Percentiles rank a stretch among this genome's conserved stretches.
These are phyloP conservation scores for Mirounga angustirostris DNA, from an alignment of 2,113 vertebrate species.

Conservation along the genomic window DNA sequence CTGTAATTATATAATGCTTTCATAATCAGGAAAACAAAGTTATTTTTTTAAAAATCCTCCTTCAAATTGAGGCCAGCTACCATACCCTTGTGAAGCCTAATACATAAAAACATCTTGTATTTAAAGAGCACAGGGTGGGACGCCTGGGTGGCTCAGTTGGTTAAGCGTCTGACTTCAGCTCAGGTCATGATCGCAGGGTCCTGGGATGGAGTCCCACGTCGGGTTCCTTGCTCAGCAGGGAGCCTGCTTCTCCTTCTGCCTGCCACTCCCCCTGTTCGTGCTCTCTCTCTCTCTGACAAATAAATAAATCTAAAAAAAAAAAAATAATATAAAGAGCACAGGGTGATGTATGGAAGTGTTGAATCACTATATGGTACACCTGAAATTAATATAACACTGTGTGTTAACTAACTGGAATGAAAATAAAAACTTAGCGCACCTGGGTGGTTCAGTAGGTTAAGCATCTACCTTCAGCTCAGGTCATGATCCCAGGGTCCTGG, in stretches of 20 bases:
- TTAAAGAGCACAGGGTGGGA: neutral
- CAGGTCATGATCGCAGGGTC: neutral
- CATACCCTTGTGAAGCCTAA: constrained; percentile 47
- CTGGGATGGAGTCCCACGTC: neutral
- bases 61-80: constrained; percentile 27
- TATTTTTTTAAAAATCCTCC: neutral
- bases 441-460: no score
- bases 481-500: no score
- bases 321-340: neutral
- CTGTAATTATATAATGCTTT: constrained; percentile 49
- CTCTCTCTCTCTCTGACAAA: neutral
- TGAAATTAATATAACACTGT: neutral
- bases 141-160: neutral
- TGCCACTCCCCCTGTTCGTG: neutral
- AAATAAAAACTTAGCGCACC: neutral
- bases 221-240: neutral
- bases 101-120: constrained; percentile 24
- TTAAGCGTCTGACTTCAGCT: neutral
- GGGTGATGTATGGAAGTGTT: neutral
- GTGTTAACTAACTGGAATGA: neutral
- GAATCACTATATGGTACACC: neutral
- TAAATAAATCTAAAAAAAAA: neutral
- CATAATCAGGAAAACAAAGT: neutral
- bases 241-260: neutral
- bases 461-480: no score